Conservation (phyloP, 2,797 vertebrate genomes). For the Artibeus jamaicensis region DNA sequence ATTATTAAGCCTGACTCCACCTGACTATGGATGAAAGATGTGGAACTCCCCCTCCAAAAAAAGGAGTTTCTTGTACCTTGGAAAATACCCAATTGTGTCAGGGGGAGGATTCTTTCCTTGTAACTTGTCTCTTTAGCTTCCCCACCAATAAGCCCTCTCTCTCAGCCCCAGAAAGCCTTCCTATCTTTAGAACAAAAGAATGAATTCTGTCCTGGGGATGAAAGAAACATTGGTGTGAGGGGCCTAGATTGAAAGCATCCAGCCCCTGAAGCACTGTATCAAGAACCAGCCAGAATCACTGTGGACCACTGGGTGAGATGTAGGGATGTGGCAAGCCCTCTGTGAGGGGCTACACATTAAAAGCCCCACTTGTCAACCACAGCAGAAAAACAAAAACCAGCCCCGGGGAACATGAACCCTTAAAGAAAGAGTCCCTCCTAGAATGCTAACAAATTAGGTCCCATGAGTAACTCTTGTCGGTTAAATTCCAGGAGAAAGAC, state of each 20-base stretch:
- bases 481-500: constrained; percentile 57
- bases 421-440: constrained; percentile 13
- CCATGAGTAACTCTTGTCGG: background rate
- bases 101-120: background rate
- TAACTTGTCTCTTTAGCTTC: background rate
- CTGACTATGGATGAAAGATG: background rate
- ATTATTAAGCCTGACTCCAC: background rate
- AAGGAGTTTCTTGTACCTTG: background rate
- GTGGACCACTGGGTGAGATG: background rate
- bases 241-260: background rate
- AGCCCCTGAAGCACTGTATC: background rate
- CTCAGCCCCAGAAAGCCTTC: background rate
- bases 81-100: background rate
- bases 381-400: background rate
- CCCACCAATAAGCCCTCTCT: background rate
- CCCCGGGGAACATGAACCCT: background rate
- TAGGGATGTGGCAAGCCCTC: background rate
- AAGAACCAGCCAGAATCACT: background rate
- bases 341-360: background rate
- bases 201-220: background rate
- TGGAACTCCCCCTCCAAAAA: background rate
- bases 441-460: constrained; percentile 18
- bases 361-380: background rate
- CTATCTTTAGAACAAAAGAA: background rate
- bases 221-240: background rate